A percentile compares a stretch with the other conserved stretches of the same genome.
phyloP scores from a whole-genome alignment of 2,888 invertebrate genomes.

The Meteorus colon region DNA sequence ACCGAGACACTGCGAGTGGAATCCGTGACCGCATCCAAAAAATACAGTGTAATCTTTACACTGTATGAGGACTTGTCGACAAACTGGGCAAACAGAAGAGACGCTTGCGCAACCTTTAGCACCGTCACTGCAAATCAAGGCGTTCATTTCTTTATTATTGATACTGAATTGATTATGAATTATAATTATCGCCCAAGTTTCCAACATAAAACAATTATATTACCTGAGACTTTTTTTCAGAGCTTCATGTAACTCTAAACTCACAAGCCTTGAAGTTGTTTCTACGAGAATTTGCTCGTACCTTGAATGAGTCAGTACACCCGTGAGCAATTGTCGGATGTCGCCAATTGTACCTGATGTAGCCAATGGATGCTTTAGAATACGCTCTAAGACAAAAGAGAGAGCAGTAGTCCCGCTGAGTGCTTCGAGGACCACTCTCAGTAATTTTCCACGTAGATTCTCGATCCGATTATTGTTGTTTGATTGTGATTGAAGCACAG shows the following conservation, averaged over 20 bases:
- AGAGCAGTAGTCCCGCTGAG: slow-evolving; percentile 72
- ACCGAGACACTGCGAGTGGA: slow-evolving; percentile 66
- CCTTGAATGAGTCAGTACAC: slow-evolving; percentile 84
- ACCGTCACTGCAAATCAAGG: slow-evolving; percentile 58
- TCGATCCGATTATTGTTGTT: slow-evolving; percentile 61
- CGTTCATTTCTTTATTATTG: neutral
- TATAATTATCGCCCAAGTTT: too few relatives aligned
- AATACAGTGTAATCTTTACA: slow-evolving; percentile 65
- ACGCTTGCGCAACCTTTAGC: slow-evolving; percentile 64
- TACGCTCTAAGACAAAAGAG: slow-evolving; percentile 77
- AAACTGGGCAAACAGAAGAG: slow-evolving; percentile 66
- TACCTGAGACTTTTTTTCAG: slow-evolving; percentile 67
- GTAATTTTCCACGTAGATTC: slow-evolving; percentile 64
- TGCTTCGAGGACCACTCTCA: slow-evolving; percentile 68
- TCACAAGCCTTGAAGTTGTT: slow-evolving; percentile 80
- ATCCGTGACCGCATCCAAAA: slow-evolving; percentile 70
- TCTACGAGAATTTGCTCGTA: slow-evolving; percentile 84
- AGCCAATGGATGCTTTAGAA: slow-evolving; percentile 74
- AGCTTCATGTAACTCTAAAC: slow-evolving; percentile 80
- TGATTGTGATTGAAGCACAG: slow-evolving; percentile 63
- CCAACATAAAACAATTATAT: neutral
- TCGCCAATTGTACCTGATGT: slow-evolving; percentile 78
- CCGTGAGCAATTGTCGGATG: slow-evolving; percentile 77
- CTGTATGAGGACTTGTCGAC: slow-evolving; percentile 64
- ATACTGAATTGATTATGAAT: too few relatives aligned